Conservation (phyloP, 2,113 vertebrate species). For the Eublepharis macularius region DNA sequence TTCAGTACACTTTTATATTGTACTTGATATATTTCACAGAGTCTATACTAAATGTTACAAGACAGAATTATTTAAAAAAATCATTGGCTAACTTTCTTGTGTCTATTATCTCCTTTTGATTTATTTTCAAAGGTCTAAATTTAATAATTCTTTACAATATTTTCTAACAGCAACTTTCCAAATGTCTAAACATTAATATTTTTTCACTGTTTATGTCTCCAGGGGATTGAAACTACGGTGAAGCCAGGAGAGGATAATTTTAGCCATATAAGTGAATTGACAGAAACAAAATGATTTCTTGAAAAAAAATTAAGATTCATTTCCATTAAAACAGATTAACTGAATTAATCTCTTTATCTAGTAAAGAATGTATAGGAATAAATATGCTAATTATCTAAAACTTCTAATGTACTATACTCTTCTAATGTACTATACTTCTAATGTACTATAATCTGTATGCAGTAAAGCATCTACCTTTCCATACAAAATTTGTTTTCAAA, state of each 20-base stretch:
- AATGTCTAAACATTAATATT: slow-evolving; percentile 29
- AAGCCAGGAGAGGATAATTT: slow-evolving; percentile 1
- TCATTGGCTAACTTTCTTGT: background rate
- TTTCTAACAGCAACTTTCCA: slow-evolving; percentile 55
- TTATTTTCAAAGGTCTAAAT: background rate
- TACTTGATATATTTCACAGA: background rate
- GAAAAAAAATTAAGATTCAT: background rate
- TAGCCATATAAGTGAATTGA: slow-evolving; percentile 54
- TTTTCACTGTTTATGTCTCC: slow-evolving; percentile 36
- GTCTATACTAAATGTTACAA: background rate
- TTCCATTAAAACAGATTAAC: background rate
- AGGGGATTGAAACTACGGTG: slow-evolving; percentile 31
- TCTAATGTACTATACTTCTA: no score
- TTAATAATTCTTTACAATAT: slow-evolving; percentile 6
- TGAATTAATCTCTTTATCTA: background rate
- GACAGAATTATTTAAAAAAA: no score
- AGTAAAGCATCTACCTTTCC: no score
- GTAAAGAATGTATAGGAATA: background rate
- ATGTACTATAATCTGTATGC: no score
- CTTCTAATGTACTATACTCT: no score
- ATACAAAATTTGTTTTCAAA: no score
- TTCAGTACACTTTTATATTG: background rate
- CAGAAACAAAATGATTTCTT: background rate
- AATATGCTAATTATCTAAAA: background rate
- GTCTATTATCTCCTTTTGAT: background rate